Base-by-base conservation (phyloP, 1,140 invertebrate genomes). In the Drosophila bocqueti region DNA sequence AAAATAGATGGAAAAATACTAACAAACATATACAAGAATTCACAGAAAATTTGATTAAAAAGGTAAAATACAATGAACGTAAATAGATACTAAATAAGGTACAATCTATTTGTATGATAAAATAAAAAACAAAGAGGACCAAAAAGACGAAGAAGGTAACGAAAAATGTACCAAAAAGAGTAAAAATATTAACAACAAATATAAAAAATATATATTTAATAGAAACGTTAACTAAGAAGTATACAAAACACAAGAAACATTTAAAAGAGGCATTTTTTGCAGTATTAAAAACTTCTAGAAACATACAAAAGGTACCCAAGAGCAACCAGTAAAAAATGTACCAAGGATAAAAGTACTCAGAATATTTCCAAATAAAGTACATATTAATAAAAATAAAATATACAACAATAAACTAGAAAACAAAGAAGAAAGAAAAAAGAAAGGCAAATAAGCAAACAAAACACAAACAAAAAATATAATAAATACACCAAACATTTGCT, bases 91-190 rank as follows among this genome's bases (percentile, higher is more conserved):
- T 3, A 13, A 15, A 16, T 6, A n/a, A 4, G 24, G 24, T 29
- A 24, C 26, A n/a, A 47, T 15, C 26, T 6, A 49, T 29, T 26
- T 3, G 4, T n/a, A 11, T 24, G 11, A 4, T 3, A 29, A 21
- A 47, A 21, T 6, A n/a, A 7, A 13, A 7, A 0, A 3, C 15
- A 49, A 49, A 4, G 3, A 10, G 9, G 18, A 11, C 29, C 0
- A 11, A 18, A 45, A 52, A 2, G 0, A 3, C 0, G 0, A 7
- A 4, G 11, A 18, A 8, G 3, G 5, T 5, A 8, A 4, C 2
- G 24, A 34, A 13, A 52, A 29, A 2, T 10, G 8, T 29, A 49
- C 2, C 3, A 16, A 4, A 18, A 2, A 0, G 0, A 13, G 3
- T 18, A 50, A 0, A n/a, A 11, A 29, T n/a, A 49, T 8, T 4